phyloP scores from a whole-genome alignment of 2,888 invertebrate genomes.

The Xanthorhoe designata region DNA sequence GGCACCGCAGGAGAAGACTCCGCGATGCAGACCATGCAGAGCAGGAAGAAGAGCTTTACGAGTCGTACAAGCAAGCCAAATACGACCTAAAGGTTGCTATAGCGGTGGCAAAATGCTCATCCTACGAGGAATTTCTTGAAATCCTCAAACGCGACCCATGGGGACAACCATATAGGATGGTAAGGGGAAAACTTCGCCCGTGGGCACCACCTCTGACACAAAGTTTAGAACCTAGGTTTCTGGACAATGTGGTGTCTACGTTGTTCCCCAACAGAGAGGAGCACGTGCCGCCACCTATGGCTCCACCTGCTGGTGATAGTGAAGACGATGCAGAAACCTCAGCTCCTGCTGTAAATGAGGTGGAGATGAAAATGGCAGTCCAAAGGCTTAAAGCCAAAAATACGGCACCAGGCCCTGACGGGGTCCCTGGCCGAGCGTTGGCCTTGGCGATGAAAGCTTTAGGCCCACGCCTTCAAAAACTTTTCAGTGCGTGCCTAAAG shows the following conservation, averaged over 20 bases:
- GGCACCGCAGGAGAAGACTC: neutral
- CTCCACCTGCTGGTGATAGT: too few relatives aligned
- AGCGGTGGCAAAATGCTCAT: neutral
- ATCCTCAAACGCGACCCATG: neutral
- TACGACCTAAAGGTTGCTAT: neutral
- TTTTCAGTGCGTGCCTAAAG: neutral
- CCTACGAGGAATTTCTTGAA: conserved; percentile 3
- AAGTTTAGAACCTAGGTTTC: too few relatives aligned
- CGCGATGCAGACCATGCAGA: too few relatives aligned
- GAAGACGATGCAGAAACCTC: too few relatives aligned
- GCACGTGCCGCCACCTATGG: neutral
- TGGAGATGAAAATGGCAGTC: neutral
- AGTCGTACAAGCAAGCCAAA: neutral
- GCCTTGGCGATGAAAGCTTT: neutral
- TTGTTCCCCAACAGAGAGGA: too few relatives aligned
- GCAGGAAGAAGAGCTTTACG: neutral
- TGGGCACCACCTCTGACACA: too few relatives aligned
- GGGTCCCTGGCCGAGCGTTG: neutral
- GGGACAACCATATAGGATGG: too few relatives aligned
- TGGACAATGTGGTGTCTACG: too few relatives aligned
- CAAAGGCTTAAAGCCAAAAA: neutral
- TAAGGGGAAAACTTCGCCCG: too few relatives aligned
- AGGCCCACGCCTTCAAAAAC: neutral
- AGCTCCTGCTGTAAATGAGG: neutral
- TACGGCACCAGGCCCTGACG: too few relatives aligned